Evolutionary conservation across 2,888 invertebrate species (phyloP), one percentile per base, ranked within the genome.

Genomic region (Leuctra nigra): DNA sequence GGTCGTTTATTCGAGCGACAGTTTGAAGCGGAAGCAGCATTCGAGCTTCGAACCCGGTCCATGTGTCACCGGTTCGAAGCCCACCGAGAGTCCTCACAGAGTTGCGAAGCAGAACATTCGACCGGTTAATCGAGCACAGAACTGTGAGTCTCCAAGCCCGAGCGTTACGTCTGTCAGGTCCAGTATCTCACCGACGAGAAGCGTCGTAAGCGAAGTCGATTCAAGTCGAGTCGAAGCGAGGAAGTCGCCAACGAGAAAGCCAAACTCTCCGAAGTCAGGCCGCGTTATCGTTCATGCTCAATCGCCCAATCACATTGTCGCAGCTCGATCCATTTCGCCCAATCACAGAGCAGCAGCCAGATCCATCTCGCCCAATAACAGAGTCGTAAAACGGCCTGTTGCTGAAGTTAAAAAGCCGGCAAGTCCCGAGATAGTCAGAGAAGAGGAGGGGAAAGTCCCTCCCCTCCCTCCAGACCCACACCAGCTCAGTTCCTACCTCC

Each of bases 1-100:
- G 77, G 88, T 92, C 44, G 86, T 92, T 59, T 92, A 87, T 73
- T 87, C 87, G 61, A 91, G 91, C 18, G 91, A 91, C 66, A 91
- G 91, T 68, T 73, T 91, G 61, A 77, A 89, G 65, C 77, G 84
- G 62, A 65, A 88, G 76, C 86, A 85, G 59, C 87, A 90, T 67
- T 87, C 89, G 35, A 69, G 91, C 29, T 91, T 91, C 67, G 89
- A 88, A 75, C 91, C 91, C 56, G 91, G 91, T 63, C 90, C 89
- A 41, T 87, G 86, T 69, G 87, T 91, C 22, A 87, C 87, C 73
- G 82, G 81, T 66, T 64, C 68, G 1, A 59, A 63, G 1, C 74
- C 76, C 2, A 70, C 68, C 44, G 70, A 72, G 1, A 81, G 80
- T 65, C 80, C 78, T 48, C 75, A 74, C 61, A 69, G 77, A 38